phyloP scores from a whole-genome alignment of 2,797 vertebrate species.

The Micrastur ruficollis region DNA sequence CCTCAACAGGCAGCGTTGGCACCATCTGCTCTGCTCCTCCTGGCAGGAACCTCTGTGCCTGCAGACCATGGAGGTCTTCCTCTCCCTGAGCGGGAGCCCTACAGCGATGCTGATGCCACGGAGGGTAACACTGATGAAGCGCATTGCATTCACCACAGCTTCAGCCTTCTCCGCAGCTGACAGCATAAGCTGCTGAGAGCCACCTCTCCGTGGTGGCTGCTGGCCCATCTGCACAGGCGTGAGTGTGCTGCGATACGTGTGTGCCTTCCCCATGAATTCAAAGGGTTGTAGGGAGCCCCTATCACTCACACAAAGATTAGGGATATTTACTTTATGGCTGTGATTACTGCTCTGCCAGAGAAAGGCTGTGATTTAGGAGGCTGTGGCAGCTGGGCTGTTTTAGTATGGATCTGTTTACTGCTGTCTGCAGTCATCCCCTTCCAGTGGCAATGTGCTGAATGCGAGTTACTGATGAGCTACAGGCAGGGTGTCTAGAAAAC shows the following conservation, averaged over 20 bases:
- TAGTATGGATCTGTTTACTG: not conserved
- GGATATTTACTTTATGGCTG: not conserved
- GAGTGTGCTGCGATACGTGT: accelerated
- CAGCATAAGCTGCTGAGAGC: not conserved
- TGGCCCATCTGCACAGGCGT: not conserved
- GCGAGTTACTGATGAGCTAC: not conserved
- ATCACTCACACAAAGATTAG: not conserved
- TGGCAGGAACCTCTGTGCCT: not conserved
- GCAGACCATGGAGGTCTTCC: not conserved
- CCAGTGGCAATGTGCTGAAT: not conserved
- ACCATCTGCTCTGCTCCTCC: not conserved
- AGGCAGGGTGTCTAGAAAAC: not conserved
- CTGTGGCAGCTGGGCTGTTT: not conserved
- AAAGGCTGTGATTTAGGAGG: not conserved
- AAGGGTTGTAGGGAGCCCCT: not conserved
- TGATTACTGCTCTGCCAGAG: not conserved
- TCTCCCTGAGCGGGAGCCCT: not conserved
- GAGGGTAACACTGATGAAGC: not conserved
- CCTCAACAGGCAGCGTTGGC: not conserved
- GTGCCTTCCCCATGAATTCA: not conserved
- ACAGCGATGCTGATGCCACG: not conserved
- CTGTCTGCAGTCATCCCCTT: not conserved
- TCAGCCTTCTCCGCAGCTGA: not conserved
- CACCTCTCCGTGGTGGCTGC: not conserved
- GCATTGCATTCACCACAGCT: not conserved